These are phyloP conservation scores for Rhinogobio ventralis DNA, from an alignment of 2,797 vertebrate genomes.

Conservation along the genomic window DNA sequence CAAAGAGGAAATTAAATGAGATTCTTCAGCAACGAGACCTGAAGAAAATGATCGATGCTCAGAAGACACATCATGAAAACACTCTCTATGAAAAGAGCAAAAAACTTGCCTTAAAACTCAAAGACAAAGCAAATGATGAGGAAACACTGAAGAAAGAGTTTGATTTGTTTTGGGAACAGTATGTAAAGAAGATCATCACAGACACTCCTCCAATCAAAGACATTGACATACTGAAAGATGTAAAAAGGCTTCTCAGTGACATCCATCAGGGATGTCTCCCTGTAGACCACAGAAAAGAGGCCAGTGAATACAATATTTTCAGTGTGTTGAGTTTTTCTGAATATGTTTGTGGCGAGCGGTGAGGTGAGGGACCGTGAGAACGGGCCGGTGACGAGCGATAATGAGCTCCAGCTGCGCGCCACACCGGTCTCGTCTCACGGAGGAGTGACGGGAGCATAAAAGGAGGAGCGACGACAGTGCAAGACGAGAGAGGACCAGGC, in stretches of 20 bases:
- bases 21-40: conserved; percentile 55
- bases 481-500: too few species aligned
- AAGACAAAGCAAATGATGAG: too few species aligned
- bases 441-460: too few species aligned
- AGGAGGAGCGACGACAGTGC: too few species aligned
- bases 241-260: conserved; percentile 13
- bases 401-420: too few species aligned
- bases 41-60: not conserved
- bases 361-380: too few species aligned
- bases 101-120: too few species aligned
- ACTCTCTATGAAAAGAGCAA: too few species aligned
- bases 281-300: not conserved
- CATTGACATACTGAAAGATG: conserved; percentile 13
- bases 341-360: too few species aligned
- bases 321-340: not conserved
- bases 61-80: too few species aligned
- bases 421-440: too few species aligned
- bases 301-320: not conserved
- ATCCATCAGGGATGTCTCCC: not conserved
- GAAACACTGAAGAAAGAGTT: conserved; percentile 46
- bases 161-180: conserved; percentile 34
- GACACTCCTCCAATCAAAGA: conserved; percentile 9
- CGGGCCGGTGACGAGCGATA: too few species aligned
- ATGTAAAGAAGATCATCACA: not conserved
- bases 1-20: conserved; percentile 46